Evolutionary conservation across 2,797 vertebrate genomes (phyloP).

Genomic region (Hoplostethus atlanticus): DNA sequence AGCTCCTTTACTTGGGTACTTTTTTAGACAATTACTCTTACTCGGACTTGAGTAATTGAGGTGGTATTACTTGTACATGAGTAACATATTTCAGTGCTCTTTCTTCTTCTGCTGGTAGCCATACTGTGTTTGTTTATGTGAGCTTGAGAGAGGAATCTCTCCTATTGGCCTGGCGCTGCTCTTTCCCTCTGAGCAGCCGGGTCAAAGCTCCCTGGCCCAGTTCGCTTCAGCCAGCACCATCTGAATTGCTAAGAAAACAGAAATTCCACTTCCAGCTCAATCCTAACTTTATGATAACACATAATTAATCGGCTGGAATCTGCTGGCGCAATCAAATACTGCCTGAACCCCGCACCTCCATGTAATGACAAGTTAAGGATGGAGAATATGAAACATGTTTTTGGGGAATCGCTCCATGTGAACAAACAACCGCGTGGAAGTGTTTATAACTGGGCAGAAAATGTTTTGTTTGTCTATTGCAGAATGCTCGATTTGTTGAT

Average conservation of each 20-base stretch:
- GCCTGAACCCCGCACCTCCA: slow-evolving; percentile 70
- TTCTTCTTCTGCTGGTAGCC: slow-evolving; percentile 30
- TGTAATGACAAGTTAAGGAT: slow-evolving; percentile 65
- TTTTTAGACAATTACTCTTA: not conserved
- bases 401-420: slow-evolving; percentile 46
- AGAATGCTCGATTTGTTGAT: slow-evolving; percentile 56
- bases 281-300: slow-evolving; percentile 75
- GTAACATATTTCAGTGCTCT: slow-evolving; percentile 10
- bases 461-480: slow-evolving; percentile 18
- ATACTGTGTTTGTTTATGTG: slow-evolving; percentile 76
- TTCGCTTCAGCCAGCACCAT: slow-evolving; percentile 72
- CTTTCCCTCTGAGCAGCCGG: slow-evolving; percentile 68
- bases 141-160: slow-evolving; percentile 77
- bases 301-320: slow-evolving; percentile 81
- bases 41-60: not conserved
- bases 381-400: slow-evolving; percentile 51
- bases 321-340: slow-evolving; percentile 78
- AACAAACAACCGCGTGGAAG: slow-evolving; percentile 65
- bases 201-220: slow-evolving; percentile 75
- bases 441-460: slow-evolving; percentile 58
- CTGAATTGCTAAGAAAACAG: slow-evolving; percentile 82
- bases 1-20: not conserved
- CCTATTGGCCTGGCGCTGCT: slow-evolving; percentile 71
- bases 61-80: slow-evolving; percentile 13
- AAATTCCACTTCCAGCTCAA: slow-evolving; percentile 69